Evolutionary conservation across 2,113 vertebrate species (phyloP).

Genomic region (Daphoenositta chrysoptera): DNA sequence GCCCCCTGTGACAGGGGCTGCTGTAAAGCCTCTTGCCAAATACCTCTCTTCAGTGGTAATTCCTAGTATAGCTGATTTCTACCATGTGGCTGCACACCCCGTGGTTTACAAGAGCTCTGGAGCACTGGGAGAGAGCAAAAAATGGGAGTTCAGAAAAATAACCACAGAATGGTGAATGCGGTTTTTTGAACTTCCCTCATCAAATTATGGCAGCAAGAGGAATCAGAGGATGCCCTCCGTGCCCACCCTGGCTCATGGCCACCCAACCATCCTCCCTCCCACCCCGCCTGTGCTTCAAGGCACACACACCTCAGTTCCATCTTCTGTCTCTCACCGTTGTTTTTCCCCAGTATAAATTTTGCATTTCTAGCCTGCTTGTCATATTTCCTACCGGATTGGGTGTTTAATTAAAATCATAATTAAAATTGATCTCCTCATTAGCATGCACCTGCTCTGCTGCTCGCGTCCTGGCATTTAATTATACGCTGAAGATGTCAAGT

Average conservation of each 20-base stretch:
- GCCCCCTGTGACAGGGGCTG: background rate
- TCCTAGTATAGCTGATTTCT: background rate
- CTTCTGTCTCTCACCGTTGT: background rate
- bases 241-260: background rate
- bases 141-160: background rate
- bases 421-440: slow-evolving; percentile 91
- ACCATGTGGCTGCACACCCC: background rate
- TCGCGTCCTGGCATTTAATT: slow-evolving; percentile 75
- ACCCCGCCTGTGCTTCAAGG: background rate
- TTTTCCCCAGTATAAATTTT: slow-evolving; percentile 33
- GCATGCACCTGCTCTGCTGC: slow-evolving; percentile 85
- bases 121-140: background rate
- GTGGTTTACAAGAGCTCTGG: background rate
- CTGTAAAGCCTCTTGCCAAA: background rate
- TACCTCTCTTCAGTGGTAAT: background rate
- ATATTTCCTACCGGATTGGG: slow-evolving; percentile 82
- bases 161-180: background rate
- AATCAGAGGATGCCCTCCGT: background rate
- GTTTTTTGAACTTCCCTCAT: background rate
- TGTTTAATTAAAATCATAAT: slow-evolving; percentile 92
- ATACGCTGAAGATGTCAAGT: slow-evolving; percentile 76
- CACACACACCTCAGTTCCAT: background rate
- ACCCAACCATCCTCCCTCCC: background rate
- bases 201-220: background rate
- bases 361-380: slow-evolving; percentile 73